Percentiles rank a stretch among this genome's conserved stretches.
Evolutionary conservation across 2,888 invertebrate species (phyloP).

Genomic region (Podabrus alpinus): DNA sequence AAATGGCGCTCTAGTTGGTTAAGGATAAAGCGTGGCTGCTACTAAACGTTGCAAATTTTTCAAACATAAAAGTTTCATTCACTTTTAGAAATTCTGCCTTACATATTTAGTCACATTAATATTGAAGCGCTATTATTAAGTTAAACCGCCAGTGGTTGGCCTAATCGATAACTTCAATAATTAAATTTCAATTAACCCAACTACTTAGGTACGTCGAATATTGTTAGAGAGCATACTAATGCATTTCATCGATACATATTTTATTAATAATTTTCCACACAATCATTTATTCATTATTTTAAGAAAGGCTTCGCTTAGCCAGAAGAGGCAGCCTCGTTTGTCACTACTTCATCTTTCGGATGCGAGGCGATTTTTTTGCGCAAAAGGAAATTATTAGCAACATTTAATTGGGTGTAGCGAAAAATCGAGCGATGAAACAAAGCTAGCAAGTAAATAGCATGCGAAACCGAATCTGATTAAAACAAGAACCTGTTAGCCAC

Average conservation of each 20-base stretch:
- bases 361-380: neutral
- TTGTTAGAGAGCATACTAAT: neutral
- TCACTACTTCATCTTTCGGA: neutral
- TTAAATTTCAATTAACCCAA: slow-evolving; percentile 7
- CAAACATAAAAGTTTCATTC: neutral
- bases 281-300: neutral
- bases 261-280: neutral
- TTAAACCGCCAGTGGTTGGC: neutral
- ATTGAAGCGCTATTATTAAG: neutral
- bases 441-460: slow-evolving; percentile 41
- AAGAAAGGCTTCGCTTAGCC: neutral
- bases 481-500: slow-evolving; percentile 45
- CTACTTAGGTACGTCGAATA: neutral
- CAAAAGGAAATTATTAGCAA: neutral
- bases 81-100: neutral
- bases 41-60: too few relatives aligned
- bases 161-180: slow-evolving; percentile 5
- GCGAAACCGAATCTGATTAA: slow-evolving; percentile 45
- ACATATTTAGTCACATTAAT: neutral
- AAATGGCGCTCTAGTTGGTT: too few relatives aligned
- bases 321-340: neutral
- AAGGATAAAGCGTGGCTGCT: too few relatives aligned
- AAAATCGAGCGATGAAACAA: slow-evolving; percentile 36
- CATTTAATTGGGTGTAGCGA: neutral
- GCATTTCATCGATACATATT: neutral